These are phyloP conservation scores for Poecilia velifera DNA, from an alignment of 2,797 vertebrate genomes.

Conservation along the genomic window DNA sequence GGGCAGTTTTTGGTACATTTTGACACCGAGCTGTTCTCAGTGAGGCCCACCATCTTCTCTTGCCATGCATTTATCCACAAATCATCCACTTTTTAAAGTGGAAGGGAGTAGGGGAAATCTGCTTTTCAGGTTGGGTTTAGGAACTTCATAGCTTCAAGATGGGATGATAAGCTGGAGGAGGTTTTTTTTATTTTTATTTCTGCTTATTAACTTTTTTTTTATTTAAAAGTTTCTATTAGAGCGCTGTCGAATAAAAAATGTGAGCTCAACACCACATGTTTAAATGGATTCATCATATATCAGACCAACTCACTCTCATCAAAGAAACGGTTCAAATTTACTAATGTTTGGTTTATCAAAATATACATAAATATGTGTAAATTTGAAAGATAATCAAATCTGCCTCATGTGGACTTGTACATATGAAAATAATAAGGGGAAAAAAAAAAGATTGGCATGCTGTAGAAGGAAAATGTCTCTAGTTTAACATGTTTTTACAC, in stretches of 20 bases:
- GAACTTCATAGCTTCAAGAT: background rate
- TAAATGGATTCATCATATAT: conserved; percentile 7
- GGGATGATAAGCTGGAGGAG: conserved; percentile 3
- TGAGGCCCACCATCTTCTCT: conserved; percentile 13
- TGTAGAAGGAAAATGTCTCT: background rate
- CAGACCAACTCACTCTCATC: background rate
- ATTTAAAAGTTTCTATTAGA: background rate
- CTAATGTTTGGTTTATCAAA: background rate
- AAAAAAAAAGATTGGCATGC: background rate
- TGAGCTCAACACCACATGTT: background rate
- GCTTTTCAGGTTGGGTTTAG: background rate
- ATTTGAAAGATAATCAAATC: background rate
- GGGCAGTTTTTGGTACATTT: conserved; percentile 31
- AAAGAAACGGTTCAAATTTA: background rate
- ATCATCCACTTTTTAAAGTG: conserved; percentile 12
- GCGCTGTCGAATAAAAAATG: background rate
- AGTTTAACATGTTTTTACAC: background rate
- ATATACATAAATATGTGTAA: background rate
- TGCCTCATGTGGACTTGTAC: too few relatives aligned
- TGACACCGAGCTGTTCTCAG: conserved; percentile 4
- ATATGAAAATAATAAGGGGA: background rate
- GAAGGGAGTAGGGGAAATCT: conserved; percentile 8
- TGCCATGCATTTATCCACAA: conserved; percentile 23
- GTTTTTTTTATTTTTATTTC: background rate
- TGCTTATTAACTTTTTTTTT: background rate